Base-by-base conservation (phyloP, 2,797 vertebrate genomes). In the Catostomus latipinnis region DNA sequence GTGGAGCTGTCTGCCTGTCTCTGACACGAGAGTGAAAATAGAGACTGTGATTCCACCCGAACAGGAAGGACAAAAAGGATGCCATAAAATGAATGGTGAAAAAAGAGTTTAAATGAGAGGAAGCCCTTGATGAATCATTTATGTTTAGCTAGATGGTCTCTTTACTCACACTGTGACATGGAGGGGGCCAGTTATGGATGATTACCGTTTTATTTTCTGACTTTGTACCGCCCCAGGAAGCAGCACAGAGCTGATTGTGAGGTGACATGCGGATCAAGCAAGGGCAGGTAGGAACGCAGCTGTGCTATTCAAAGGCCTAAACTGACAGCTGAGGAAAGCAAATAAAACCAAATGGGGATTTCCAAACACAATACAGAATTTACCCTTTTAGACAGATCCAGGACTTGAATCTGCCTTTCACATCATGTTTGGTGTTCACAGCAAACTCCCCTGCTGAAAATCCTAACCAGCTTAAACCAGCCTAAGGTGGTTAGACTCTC, bases 71-170 rank as follows among this genome's bases (percentile, higher is more conserved):
- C 66, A 82, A 82, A 78, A 74, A 74, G 54, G 76, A 81, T 84
- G 79, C 68, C 54, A 68, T 76, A 57, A 78, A 79, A 75, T 67
- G 66, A 77, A 82, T 52, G 58, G 46, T 22, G 48, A 71, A 69
- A 71, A 49, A 70, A 48, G 16, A 68, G 52, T 2, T 63, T 68
- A 65, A 73, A 76, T 68, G 75, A 73, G 78, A 79, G 54, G 61
- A 74, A 62, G 81, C 57, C 50, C 81, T 79, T 83, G 81, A 79
- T 84, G 70, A 86, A 84, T 82, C 72, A 80, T 86, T 84, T 85
- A 78, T 84, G 78, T 81, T 78, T 82, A 58, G 76, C 83, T 83
- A 71, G 76, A 83, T 75, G 76, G 53, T 58, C 74, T 69, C 62
- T 73, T 71, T 69, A 52, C 49, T 71, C 69, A 75, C 50, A 52